These are phyloP conservation scores for Tethya wilhelma DNA, from an alignment of 37 sponge, comb jelly and placozoan genomes.

Conservation along the genomic window DNA sequence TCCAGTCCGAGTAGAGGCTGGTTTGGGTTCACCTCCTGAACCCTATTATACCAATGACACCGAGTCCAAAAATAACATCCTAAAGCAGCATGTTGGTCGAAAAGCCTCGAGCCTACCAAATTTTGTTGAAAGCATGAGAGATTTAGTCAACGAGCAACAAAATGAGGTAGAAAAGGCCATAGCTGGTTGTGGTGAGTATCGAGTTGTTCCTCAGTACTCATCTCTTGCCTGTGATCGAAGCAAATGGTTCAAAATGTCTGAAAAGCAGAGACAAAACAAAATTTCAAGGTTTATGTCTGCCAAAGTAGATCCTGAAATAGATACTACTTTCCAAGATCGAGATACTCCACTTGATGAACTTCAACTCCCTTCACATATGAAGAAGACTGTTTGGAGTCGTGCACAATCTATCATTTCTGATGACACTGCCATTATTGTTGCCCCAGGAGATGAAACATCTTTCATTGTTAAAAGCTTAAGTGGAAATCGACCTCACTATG, in stretches of 20 bases:
- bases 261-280: constrained; percentile 12
- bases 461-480: neutral
- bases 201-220: neutral
- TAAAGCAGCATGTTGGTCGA: constrained; percentile 12
- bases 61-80: constrained; percentile 34
- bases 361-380: neutral
- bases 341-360: neutral
- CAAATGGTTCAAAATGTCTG: constrained; percentile 37
- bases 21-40: constrained; percentile 30
- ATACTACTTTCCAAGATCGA: neutral
- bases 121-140: constrained; percentile 39
- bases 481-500: constrained; percentile 3
- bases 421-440: neutral
- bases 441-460: constrained; percentile 2
- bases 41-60: constrained; percentile 44
- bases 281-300: constrained; percentile 11
- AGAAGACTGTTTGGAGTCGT: neutral
- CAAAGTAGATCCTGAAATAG: neutral
- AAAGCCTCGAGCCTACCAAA: constrained; percentile 11
- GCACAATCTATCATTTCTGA: neutral
- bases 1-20: constrained; percentile 1
- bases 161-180: constrained; percentile 24
- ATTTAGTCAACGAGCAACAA: constrained; percentile 3
- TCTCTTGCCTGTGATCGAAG: neutral
- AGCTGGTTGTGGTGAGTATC: constrained; percentile 32